Evolutionary conservation across 2,888 invertebrate species (phyloP).

Genomic region (Subacronicta megacephala): DNA sequence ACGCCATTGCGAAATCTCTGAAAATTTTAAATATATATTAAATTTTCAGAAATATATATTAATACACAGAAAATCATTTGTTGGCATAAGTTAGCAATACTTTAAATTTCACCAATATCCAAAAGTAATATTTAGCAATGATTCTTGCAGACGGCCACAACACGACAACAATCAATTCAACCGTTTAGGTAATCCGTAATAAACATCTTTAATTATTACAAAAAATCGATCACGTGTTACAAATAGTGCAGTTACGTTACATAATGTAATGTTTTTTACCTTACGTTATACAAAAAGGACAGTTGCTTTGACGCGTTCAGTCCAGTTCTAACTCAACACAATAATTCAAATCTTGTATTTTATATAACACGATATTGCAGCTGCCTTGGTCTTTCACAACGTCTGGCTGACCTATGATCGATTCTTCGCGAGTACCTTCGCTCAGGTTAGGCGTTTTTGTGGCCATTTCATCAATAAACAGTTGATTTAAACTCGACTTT

Average conservation of each 20-base stretch:
- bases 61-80: neutral
- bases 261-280: slow-evolving; percentile 55
- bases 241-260: slow-evolving; percentile 45
- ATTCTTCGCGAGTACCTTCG: slow-evolving; percentile 46
- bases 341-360: slow-evolving; percentile 74
- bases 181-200: neutral
- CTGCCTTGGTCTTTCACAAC: slow-evolving; percentile 76
- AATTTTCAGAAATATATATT: too few species aligned
- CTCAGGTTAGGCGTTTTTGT: slow-evolving; percentile 35
- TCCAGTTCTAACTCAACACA: slow-evolving; percentile 69
- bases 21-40: slow-evolving; percentile 3
- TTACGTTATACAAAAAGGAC: slow-evolving; percentile 65
- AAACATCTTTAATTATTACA: slow-evolving; percentile 17
- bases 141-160: too few species aligned
- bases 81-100: neutral
- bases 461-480: slow-evolving; percentile 43
- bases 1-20: slow-evolving; percentile 58
- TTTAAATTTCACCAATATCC: too few species aligned
- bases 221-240: slow-evolving; percentile 41
- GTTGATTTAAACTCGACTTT: slow-evolving; percentile 28
- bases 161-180: too few species aligned
- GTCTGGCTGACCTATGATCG: slow-evolving; percentile 58
- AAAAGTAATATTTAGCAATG: too few species aligned
- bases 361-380: slow-evolving; percentile 84
- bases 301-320: slow-evolving; percentile 65